Conservation (phyloP, 2,888 invertebrate species). For the Drosophila yooni region DNA sequence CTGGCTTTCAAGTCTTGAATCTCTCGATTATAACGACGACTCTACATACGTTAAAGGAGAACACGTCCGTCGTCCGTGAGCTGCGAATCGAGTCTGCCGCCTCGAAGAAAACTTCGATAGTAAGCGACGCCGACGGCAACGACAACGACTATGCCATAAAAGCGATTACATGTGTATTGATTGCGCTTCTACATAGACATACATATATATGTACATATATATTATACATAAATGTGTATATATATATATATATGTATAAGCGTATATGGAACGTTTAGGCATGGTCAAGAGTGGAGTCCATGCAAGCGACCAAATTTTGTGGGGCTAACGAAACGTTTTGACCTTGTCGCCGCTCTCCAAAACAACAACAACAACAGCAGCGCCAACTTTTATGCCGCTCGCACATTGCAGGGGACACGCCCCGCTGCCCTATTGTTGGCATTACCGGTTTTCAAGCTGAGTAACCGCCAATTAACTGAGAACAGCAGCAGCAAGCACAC, state of each 20-base stretch:
- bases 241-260: background rate
- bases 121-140: conserved; percentile 24
- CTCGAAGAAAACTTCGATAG: conserved; percentile 50
- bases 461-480: conserved; percentile 29
- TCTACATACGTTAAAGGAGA: conserved; percentile 22
- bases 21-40: conserved; percentile 11
- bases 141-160: conserved; percentile 23
- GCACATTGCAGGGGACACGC: conserved; percentile 14
- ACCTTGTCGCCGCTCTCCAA: conserved; percentile 65
- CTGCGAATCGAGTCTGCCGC: conserved; percentile 63
- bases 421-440: conserved; percentile 5
- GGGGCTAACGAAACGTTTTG: conserved; percentile 54
- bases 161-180: conserved; percentile 44
- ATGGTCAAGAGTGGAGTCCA: conserved; percentile 42
- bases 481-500: background rate
- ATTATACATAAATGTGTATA: background rate
- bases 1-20: background rate
- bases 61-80: conserved; percentile 70
- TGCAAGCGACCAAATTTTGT: conserved; percentile 37
- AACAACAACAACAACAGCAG: conserved; percentile 15
- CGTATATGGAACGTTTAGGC: conserved; percentile 6
- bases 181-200: conserved; percentile 28
- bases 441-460: conserved; percentile 34
- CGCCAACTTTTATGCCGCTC: conserved; percentile 9
- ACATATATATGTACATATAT: background rate